Percentiles rank a stretch among this genome's conserved stretches.
These are phyloP conservation scores for Crocodylus rhombifer DNA, from an alignment of 2,797 vertebrate species.

Conservation along the genomic window DNA sequence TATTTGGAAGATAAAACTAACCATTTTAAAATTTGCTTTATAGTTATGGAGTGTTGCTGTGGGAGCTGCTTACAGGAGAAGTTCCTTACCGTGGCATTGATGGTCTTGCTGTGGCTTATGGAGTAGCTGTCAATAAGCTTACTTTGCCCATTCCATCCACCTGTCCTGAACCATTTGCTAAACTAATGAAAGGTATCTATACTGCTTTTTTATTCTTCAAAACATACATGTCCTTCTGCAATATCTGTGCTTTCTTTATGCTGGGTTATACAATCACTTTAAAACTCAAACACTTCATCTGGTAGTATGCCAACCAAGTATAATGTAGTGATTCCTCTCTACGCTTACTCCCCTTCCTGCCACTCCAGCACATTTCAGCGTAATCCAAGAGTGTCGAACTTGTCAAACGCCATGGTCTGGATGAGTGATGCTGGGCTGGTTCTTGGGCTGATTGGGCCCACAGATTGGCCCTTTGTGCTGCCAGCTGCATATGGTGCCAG, in stretches of 20 bases:
- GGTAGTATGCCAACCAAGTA: not conserved
- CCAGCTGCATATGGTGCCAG: no score
- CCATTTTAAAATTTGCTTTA: conserved; percentile 61
- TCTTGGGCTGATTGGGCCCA: no score
- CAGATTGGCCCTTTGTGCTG: no score
- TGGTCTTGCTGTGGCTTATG: conserved; percentile 94
- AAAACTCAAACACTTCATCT: not conserved
- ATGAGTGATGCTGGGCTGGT: no score
- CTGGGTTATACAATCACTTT: not conserved
- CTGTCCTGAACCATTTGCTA: conserved; percentile 94
- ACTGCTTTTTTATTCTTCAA: conserved; percentile 18
- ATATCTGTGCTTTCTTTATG: not conserved
- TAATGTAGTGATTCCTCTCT: not conserved
- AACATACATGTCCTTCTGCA: not conserved
- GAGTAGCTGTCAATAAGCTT: conserved; percentile 95
- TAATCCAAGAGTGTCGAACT: no score
- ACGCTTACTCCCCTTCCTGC: not conserved
- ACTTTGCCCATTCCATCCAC: conserved; percentile 96
- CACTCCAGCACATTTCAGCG: not conserved
- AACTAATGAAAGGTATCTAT: conserved; percentile 93
- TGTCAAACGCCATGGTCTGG: no score
- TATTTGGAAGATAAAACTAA: conserved; percentile 49
- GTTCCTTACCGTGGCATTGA: conserved; percentile 97
- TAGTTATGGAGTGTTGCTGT: conserved; percentile 95
- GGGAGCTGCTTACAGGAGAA: conserved; percentile 96